phyloP scores from a whole-genome alignment of 2,888 invertebrate genomes.

The Drosophila lutescens region DNA sequence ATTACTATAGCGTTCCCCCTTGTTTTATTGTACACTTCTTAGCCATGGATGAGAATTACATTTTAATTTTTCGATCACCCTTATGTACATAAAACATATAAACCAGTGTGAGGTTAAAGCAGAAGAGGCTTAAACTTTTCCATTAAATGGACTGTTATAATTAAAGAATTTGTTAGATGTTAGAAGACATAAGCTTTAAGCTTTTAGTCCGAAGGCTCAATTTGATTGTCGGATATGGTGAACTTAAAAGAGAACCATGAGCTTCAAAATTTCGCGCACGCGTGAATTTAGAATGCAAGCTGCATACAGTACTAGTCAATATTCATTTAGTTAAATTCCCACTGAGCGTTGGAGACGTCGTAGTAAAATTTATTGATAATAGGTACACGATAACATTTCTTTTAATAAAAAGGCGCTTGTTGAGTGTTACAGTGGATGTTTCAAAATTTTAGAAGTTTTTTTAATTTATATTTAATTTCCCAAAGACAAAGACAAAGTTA shows the following conservation, averaged over 20 bases:
- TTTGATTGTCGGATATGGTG: background rate
- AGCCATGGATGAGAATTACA: no score
- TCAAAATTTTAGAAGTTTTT: background rate
- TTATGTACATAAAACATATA: no score
- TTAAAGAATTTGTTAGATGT: background rate
- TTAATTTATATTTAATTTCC: background rate
- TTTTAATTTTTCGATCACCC: no score
- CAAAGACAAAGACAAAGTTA: background rate
- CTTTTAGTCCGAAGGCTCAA: background rate
- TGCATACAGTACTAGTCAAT: background rate
- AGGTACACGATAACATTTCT: background rate
- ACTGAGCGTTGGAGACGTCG: conserved; percentile 10
- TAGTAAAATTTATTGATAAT: background rate
- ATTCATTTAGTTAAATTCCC: conserved; percentile 10
- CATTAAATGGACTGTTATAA: background rate
- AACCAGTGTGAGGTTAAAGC: background rate
- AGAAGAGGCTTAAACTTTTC: no score
- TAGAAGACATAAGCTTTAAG: background rate
- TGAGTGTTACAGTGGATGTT: no score
- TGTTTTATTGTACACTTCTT: no score
- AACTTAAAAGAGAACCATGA: background rate
- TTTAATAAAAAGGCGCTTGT: background rate
- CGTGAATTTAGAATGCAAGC: background rate
- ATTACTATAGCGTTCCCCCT: no score
- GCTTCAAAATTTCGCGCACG: background rate